Evolutionary conservation across 2,888 invertebrate species (phyloP), one percentile per base, ranked within the genome.

Genomic region (Barypeithes pellucidus): DNA sequence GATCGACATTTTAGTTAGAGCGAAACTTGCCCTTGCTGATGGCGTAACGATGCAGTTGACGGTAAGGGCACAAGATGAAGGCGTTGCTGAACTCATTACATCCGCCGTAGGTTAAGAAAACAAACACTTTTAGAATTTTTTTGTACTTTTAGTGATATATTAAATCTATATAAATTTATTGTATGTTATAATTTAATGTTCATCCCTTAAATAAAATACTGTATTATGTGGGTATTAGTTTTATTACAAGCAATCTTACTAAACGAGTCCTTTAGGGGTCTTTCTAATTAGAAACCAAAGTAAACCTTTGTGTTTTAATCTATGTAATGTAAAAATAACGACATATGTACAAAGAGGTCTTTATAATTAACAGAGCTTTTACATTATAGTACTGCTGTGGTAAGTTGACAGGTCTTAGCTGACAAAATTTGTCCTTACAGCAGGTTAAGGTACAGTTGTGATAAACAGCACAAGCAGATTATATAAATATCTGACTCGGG

Each of bases 31-130:
- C 1, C 88, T 96, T n/a, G 90, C 92, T 0, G 90, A 91, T 41
- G 93, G 94, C n/a, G 95, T 98, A 0, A 97, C 97, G 2, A 96
- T 99, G 95, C 95, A 97, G 84, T 87, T 99, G 66, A 94, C 95
- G 0, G 95, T 98, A 0, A 88, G 97, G 52, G 95, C 96, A 20
- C 93, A 94, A 12, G 92, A 96, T 85, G 91, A 94, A 62, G 92
- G 93, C 77, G 92, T 98, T 0, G 95, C 96, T 0, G 95, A 97
- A 83, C 89, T 98, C 11, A 91, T 98, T 66, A 90, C 95, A 63
- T 92, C 95, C 20, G 93, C 95, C 33, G 93, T 97, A 78, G 96
- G 95, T 84, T 96, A 92, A 80, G 70, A 68, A 67, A 24, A 14
- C 36, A 45, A 36, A 14, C 36, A 45, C 20, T 11, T 45, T 45